Base-by-base conservation (phyloP, 2,113 vertebrate genomes). In the Coracopsis vasa region DNA sequence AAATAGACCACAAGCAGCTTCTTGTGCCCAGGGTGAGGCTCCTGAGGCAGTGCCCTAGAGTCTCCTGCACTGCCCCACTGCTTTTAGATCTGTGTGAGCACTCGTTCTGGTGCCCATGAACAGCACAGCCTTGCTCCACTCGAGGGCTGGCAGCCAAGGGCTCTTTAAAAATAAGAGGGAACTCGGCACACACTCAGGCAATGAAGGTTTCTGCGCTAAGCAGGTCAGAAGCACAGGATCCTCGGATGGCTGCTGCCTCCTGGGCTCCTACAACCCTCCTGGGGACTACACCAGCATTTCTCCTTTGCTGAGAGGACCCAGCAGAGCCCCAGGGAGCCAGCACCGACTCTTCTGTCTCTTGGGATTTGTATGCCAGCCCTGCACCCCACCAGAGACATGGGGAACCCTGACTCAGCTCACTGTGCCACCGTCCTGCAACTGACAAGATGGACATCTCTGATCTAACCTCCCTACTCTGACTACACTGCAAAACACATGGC, bases 151-250 rank as follows among this genome's bases (percentile, higher is more conserved):
- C 87, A 91, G 72, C 51, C 79, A 86, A 86, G 71, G 27, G 65
- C 56, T 91, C 41, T 41, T 93, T 86, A 88, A 96, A 96, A 96
- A 83, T 72, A 94, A 91, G 77, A 80, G 10, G 21, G 27, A 86
- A 47, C 72, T 72, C 16, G 0, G 71, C 65, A 89, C 17, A 29
- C 37, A 4, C 54, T 86, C 2, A 2, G n/a, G 73, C 65, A 71
- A 45, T 0, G 10, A 42, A 78, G 25, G 54, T 64, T 95, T 73
- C 84, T 79, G 44, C 42, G 73, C 78, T 39, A 47, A 85, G 80
- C 51, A 48, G 74, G 60, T n/a, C 3, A 31, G 33, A 45, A 7
- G 50, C 48, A 66, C 2, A 5, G 50, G 41, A 70, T 56, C 60
- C 45, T 48, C 69, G 45, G 37, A 4, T 8, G 60, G 54, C 14